A percentile compares a stretch with the other conserved stretches of the same genome.
phyloP scores from a whole-genome alignment of 2,113 vertebrate species.

The Carettochelys insculpta region DNA sequence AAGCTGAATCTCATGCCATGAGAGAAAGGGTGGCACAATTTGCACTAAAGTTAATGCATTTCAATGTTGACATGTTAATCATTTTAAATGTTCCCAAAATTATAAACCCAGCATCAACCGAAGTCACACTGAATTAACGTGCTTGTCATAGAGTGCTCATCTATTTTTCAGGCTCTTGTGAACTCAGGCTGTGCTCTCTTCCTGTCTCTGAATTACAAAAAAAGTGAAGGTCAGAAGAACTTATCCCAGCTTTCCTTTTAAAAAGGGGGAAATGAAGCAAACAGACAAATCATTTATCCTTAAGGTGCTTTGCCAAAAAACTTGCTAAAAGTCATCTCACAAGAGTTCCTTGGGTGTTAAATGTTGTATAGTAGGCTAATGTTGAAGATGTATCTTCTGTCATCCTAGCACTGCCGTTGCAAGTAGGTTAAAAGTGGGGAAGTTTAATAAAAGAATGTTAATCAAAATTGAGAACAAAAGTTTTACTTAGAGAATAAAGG shows the following conservation, averaged over 20 bases:
- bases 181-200: neutral
- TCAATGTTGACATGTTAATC: neutral
- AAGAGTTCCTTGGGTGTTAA: slow-evolving; percentile 4
- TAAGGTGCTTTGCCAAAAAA: neutral
- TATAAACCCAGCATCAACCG: neutral
- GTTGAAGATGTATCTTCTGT: slow-evolving; percentile 41
- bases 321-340: neutral
- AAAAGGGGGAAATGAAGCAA: neutral
- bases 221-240: neutral
- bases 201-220: neutral
- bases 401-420: neutral
- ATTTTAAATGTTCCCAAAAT: neutral
- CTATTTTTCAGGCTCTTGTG: neutral
- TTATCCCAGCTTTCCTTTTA: neutral
- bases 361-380: slow-evolving; percentile 33
- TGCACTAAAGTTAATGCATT: neutral
- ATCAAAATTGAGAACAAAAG: slow-evolving; percentile 33
- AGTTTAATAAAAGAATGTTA: slow-evolving; percentile 28
- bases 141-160: neutral
- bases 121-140: neutral
- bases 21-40: neutral
- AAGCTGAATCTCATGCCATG: neutral
- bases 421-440: slow-evolving; percentile 15
- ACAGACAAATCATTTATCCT: slow-evolving; percentile 14
- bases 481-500: slow-evolving; percentile 48